These are phyloP conservation scores for Etheostoma nigrum DNA, from an alignment of 2,797 vertebrate genomes.

Conservation along the genomic window DNA sequence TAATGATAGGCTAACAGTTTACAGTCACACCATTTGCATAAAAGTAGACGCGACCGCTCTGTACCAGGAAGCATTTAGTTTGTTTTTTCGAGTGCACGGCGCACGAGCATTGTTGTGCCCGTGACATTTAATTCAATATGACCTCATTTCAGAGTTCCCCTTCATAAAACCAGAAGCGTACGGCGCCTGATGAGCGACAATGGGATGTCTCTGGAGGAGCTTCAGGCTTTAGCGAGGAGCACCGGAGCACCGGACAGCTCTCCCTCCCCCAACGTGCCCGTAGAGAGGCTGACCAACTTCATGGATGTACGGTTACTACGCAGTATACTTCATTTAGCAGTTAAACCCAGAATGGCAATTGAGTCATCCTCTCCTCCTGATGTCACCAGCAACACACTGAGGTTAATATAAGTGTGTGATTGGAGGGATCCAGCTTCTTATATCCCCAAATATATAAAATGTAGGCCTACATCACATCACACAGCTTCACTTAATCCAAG, in stretches of 20 bases:
- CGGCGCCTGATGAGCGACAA: slow-evolving; percentile 78
- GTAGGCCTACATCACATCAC: too few relatives aligned
- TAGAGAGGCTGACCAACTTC: slow-evolving; percentile 88
- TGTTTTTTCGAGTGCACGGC: too few relatives aligned
- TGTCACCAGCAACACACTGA: neutral
- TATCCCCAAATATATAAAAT: too few relatives aligned
- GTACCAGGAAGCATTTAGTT: slow-evolving; percentile 4
- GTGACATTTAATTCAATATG: neutral
- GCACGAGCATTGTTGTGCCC: too few relatives aligned
- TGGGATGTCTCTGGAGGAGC: slow-evolving; percentile 74
- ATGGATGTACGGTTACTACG: slow-evolving; percentile 83
- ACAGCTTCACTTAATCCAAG: neutral
- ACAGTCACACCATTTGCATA: neutral
- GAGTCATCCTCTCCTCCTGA: neutral
- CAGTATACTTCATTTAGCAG: too few relatives aligned
- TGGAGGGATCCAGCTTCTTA: neutral
- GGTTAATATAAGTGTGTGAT: neutral
- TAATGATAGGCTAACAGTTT: neutral
- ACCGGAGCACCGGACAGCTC: slow-evolving; percentile 10
- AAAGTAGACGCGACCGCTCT: neutral
- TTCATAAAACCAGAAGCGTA: slow-evolving; percentile 79
- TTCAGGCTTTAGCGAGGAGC: slow-evolving; percentile 59
- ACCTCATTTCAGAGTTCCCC: slow-evolving; percentile 81
- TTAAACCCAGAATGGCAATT: neutral
- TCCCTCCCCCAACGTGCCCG: slow-evolving; percentile 50